phyloP scores from a whole-genome alignment of 2,797 vertebrate species.

The Galago senegalensis region DNA sequence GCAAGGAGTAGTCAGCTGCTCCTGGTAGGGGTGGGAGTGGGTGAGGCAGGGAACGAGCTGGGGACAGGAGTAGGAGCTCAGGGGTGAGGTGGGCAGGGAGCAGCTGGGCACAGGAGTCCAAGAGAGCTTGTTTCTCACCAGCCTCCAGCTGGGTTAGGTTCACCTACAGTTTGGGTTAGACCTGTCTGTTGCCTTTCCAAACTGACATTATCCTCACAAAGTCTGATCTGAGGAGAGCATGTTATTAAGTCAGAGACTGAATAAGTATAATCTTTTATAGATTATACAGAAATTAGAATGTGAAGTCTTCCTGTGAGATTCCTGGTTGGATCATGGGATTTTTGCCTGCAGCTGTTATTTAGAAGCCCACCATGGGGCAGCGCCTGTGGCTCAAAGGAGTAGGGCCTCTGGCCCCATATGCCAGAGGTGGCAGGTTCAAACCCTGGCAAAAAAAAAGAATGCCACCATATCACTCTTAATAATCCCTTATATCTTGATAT shows the following conservation, averaged over 20 bases:
- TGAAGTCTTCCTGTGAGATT: neutral
- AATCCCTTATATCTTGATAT: too few relatives aligned
- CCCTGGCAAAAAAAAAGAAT: neutral
- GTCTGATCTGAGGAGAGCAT: neutral
- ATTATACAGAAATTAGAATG: neutral
- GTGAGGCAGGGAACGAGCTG: neutral
- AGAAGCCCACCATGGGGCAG: too few relatives aligned
- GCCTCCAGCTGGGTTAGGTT: neutral
- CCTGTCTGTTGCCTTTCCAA: neutral
- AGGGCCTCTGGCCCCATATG: too few relatives aligned
- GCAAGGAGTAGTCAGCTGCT: neutral
- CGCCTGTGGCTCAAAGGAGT: too few relatives aligned
- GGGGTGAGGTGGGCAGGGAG: too few relatives aligned
- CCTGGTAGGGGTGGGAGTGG: too few relatives aligned
- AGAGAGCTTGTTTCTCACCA: too few relatives aligned
- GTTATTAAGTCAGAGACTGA: neutral
- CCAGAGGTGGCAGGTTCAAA: too few relatives aligned
- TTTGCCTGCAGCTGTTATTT: neutral
- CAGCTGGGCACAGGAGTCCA: too few relatives aligned
- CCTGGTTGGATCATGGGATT: too few relatives aligned
- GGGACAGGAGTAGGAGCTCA: neutral
- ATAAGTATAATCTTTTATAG: neutral
- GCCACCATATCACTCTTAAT: neutral
- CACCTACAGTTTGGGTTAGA: too few relatives aligned
- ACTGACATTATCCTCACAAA: neutral